A percentile compares a stretch with the other conserved stretches of the same genome.
Evolutionary conservation across 2,113 vertebrate species (phyloP).

Genomic region (Lota lota): DNA sequence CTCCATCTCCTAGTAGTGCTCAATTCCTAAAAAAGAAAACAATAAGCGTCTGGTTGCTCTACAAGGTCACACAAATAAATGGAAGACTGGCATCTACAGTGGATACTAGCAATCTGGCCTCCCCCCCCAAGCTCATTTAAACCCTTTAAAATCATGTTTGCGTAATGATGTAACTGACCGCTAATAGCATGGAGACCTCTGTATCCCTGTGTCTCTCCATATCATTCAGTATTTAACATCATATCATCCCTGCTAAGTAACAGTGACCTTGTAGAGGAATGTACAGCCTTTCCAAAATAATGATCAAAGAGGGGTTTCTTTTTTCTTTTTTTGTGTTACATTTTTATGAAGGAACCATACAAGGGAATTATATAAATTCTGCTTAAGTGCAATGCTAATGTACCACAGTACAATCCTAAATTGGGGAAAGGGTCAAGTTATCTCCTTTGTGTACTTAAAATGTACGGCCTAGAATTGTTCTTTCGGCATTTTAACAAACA

Average conservation of each 20-base stretch:
- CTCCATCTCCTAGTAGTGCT: constrained; percentile 67
- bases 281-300: constrained; percentile 63
- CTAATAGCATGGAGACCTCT: constrained; percentile 52
- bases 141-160: constrained; percentile 66
- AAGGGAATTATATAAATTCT: constrained; percentile 54
- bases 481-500: constrained; percentile 51
- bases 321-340: constrained; percentile 44
- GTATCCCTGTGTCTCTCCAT: constrained; percentile 46
- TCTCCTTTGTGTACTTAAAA: constrained; percentile 63
- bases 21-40: constrained; percentile 46
- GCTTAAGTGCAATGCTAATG: constrained; percentile 68
- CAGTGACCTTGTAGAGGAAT: constrained; percentile 71
- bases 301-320: constrained; percentile 57
- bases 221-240: constrained; percentile 55
- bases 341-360: constrained; percentile 74
- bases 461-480: constrained; percentile 46
- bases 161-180: constrained; percentile 49
- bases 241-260: constrained; percentile 50
- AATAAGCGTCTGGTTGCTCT: constrained; percentile 44
- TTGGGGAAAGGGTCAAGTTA: constrained; percentile 60
- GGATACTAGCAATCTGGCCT: constrained; percentile 56
- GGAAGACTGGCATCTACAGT: constrained; percentile 42
- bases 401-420: constrained; percentile 68
- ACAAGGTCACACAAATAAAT: constrained; percentile 54
- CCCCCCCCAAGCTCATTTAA: constrained; percentile 49